Evolutionary conservation across 1,140 invertebrate genomes (phyloP), one percentile per base, ranked within the genome.

Genomic region (Elymnias hypermnestra): DNA sequence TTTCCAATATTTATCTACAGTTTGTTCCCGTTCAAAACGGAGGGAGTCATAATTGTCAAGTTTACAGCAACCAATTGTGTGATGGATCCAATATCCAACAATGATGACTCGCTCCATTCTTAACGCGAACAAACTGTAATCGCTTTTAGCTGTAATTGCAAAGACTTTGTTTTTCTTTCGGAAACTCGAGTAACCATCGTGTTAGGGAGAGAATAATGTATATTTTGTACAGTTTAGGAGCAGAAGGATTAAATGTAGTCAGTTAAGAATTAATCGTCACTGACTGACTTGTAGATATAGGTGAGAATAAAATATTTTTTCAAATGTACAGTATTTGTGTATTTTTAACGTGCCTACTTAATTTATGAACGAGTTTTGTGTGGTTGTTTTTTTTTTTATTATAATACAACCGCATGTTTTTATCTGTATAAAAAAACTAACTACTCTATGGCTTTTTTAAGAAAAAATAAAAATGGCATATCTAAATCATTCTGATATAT

Each of bases 291-390:
- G 57, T 75, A 70, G 63, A 70, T 69, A 63, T 69, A 64, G 56
- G 46, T 28, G 44, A 51, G 52, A 61, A 64, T 19, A 45, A 52
- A 26, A 49, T 45, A 62, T 64, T 57, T 61, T 70, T 75, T 65
- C 52, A 64, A n/a, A n/a, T 72, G 69, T 75, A 75, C 69, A 75
- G 66, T 70, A 67, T 63, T 66, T 62, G 48, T 58, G 35, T 65
- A 58, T 50, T 58, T 49, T 57, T 47, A 47, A 61, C 42, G 63
- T 71, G 63, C 53, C 61, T 72, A 70, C 63, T 72, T 71, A 73
- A 74, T 66, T 71, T 68, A 63, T 63, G 25, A 48, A 57, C 52
- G 29, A 62, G 54, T 15, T 58, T 33, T 6, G 41, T 46, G 39
- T 44, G 40, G 13, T 26, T 42, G 22, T 12, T 23, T 37, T 22